phyloP scores from a whole-genome alignment of 1,140 invertebrate genomes.

The Oryctes rhinoceros region DNA sequence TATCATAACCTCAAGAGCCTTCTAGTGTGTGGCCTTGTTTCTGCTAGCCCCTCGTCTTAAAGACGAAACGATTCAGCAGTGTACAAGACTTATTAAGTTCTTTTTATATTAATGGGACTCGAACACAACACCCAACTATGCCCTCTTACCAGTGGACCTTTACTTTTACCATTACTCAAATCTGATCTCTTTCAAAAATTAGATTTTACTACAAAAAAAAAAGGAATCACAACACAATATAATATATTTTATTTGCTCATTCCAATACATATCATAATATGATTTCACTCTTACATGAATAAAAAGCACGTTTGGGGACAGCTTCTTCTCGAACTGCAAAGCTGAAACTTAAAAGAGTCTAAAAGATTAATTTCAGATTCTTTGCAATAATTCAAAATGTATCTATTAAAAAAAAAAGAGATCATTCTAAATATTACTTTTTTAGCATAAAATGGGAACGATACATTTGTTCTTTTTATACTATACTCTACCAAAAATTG shows the following conservation, averaged over 20 bases:
- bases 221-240: constrained; percentile 9
- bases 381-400: not conserved
- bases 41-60: too few species aligned
- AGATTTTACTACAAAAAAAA: not conserved
- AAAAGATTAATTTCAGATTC: constrained; percentile 12
- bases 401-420: constrained; percentile 18
- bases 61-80: too few species aligned
- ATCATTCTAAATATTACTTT: not conserved
- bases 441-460: constrained; percentile 42
- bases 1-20: too few species aligned
- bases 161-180: too few species aligned
- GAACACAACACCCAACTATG: too few species aligned
- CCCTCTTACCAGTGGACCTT: too few species aligned
- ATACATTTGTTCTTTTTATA: constrained; percentile 44
- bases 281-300: not conserved
- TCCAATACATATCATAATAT: constrained; percentile 3
- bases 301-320: not conserved
- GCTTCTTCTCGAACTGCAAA: not conserved
- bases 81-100: too few species aligned
- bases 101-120: too few species aligned
- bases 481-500: constrained; percentile 46
- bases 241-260: constrained; percentile 22
- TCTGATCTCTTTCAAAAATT: too few species aligned
- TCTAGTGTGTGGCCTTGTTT: too few species aligned
- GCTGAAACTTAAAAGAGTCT: constrained; percentile 14